phyloP scores from a whole-genome alignment of 2,888 invertebrate genomes.

The Megaustenia siamemsis region DNA sequence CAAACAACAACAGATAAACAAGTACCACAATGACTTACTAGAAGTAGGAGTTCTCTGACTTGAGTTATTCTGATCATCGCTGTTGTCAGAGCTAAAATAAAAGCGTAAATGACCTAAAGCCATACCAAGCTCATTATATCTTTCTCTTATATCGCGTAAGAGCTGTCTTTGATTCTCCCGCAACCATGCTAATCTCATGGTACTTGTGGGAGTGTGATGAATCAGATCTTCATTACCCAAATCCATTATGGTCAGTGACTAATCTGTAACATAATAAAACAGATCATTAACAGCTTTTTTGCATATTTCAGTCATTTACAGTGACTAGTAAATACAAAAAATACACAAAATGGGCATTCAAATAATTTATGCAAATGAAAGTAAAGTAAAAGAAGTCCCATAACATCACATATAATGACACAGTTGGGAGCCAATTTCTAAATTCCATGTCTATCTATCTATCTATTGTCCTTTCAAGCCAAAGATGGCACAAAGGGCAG shows the following conservation, averaged over 20 bases:
- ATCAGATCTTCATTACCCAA: slow-evolving; percentile 20
- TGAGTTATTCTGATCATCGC: slow-evolving; percentile 23
- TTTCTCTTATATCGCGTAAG: slow-evolving; percentile 30
- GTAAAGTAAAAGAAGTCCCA: too few relatives aligned
- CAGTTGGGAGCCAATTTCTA: too few relatives aligned
- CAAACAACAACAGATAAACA: too few relatives aligned
- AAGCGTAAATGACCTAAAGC: slow-evolving; percentile 31
- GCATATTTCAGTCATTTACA: too few relatives aligned
- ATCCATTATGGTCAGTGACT: slow-evolving; percentile 11
- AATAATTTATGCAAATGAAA: too few relatives aligned
- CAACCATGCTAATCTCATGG: slow-evolving; percentile 15
- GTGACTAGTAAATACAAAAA: too few relatives aligned
- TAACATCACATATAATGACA: too few relatives aligned
- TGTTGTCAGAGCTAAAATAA: slow-evolving; percentile 7
- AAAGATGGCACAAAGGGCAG: too few relatives aligned
- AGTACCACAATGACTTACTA: slow-evolving; percentile 29
- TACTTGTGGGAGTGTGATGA: neutral
- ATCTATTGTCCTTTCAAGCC: too few relatives aligned
- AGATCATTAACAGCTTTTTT: too few relatives aligned
- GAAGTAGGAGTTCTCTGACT: neutral
- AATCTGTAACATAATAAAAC: neutral
- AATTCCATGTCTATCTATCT: too few relatives aligned
- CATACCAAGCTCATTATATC: slow-evolving; percentile 36
- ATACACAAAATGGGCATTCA: too few relatives aligned
- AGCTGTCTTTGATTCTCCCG: slow-evolving; percentile 39